Evolutionary conservation across 1,140 invertebrate species (phyloP), one percentile per base, ranked within the genome.

Genomic region (Drosophila pectinifera): DNA sequence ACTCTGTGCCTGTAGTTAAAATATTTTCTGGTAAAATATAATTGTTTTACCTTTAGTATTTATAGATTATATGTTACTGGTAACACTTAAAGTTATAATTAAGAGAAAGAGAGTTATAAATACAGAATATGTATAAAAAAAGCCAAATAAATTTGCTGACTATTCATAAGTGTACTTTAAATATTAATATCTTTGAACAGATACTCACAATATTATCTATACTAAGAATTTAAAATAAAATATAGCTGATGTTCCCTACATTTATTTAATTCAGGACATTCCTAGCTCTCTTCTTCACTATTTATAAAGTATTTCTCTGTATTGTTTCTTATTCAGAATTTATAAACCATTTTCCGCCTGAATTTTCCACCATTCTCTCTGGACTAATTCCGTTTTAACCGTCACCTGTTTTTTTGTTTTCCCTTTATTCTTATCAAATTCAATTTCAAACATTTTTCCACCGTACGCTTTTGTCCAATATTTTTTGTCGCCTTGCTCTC

Each of bases 401-500:
- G 28, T 36, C 13, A 22, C 43, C 36, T 63, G 48, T 63, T 67
- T 31, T 74, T 49, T 72, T 73, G 39, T 62, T 74, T 54, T 26
- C 34, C 10, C 28, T 34, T 76, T 76, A 70, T 72, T 84, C 72
- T 88, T 89, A 83, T 89, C 83, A 78, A 84, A 86, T 85, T 85
- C 73, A 85, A 85, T 85, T 85, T 85, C 78, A 86, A 81, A 81
- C 73, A 85, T 85, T 85, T 78, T 85, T 85, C 46, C 67, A 65
- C 78, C 78, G 59, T 70, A 74, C 78, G 64, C 78, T 81, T 85
- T 85, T 78, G 82, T 81, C 86, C 82, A 77, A 85, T 85, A 85
- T 80, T 77, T 84, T 84, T 22, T 28, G 34, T 63, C 13, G 42
- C 24, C 53, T 49, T 42, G 16, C 34, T 49, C 63, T 65, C 24